Evolutionary conservation across 2,888 invertebrate genomes (phyloP).

Genomic region (Ctena decussata): DNA sequence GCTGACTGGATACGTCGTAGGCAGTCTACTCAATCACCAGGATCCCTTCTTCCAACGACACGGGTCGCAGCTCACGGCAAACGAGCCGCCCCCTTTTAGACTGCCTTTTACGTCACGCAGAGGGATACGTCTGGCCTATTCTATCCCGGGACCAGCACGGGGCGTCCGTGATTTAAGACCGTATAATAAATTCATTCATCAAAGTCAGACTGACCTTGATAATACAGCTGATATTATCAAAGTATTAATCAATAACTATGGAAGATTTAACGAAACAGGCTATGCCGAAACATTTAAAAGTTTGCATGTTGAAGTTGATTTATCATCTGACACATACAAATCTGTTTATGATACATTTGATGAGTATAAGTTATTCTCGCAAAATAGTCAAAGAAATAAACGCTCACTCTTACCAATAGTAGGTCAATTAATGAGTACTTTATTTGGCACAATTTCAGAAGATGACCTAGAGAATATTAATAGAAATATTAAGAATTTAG

Average conservation of each 20-base stretch:
- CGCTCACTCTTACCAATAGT: conserved; percentile 34
- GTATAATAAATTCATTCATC: not conserved
- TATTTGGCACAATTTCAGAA: conserved; percentile 7
- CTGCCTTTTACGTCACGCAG: too few relatives aligned
- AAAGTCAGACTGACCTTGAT: conserved; percentile 2
- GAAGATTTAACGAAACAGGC: not conserved
- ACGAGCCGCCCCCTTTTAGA: too few relatives aligned
- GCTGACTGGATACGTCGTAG: too few relatives aligned
- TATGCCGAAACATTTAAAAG: conserved; percentile 10
- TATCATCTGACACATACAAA: not conserved
- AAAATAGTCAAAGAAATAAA: not conserved
- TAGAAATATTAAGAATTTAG: not conserved
- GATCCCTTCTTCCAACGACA: too few relatives aligned
- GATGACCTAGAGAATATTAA: conserved; percentile 1
- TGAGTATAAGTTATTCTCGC: not conserved
- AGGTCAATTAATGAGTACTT: not conserved
- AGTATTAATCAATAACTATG: not conserved
- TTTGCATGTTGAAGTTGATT: conserved; percentile 15
- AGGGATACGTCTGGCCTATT: too few relatives aligned
- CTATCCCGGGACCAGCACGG: too few relatives aligned
- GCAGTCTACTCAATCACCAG: too few relatives aligned
- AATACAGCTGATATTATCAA: not conserved
- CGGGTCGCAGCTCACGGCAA: too few relatives aligned
- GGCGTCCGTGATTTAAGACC: conserved; percentile 25
- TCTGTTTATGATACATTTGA: conserved; percentile 16